Conservation (phyloP, 1,140 invertebrate genomes). For the Oscheius sp. region DNA sequence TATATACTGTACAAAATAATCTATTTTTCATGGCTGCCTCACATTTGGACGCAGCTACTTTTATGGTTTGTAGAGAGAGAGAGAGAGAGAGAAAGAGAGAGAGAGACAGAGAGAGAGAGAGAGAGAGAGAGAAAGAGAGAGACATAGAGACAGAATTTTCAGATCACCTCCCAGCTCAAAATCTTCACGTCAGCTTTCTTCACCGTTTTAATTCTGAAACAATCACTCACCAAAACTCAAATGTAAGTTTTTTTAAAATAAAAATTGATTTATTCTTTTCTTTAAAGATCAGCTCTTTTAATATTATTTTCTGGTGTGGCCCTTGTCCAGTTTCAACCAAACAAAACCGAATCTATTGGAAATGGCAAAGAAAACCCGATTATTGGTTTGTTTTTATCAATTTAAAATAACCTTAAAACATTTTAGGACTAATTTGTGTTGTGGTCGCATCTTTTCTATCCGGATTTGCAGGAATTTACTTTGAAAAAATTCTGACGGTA, state of each 20-base stretch:
- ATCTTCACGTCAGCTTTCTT: slow-evolving; percentile 97
- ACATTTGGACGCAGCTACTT: slow-evolving; percentile 95
- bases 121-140: too few relatives aligned
- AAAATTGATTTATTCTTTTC: neutral
- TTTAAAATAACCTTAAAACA: too few relatives aligned
- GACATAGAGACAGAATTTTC: slow-evolving; percentile 43
- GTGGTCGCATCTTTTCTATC: slow-evolving; percentile 85
- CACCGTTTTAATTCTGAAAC: slow-evolving; percentile 81
- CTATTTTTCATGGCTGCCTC: slow-evolving; percentile 90
- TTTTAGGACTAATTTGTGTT: slow-evolving; percentile 75
- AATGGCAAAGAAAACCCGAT: slow-evolving; percentile 12
- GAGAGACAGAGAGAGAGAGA: too few relatives aligned
- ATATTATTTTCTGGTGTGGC: slow-evolving; percentile 82
- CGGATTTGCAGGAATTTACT: slow-evolving; percentile 98
- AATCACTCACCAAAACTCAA: slow-evolving; percentile 74
- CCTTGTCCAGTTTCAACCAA: slow-evolving; percentile 62
- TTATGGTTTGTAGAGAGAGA: too few relatives aligned
- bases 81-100: too few relatives aligned
- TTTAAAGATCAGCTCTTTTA: slow-evolving; percentile 69
- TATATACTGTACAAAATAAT: slow-evolving; percentile 96
- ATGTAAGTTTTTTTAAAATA: slow-evolving; percentile 67
- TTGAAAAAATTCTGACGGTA: slow-evolving; percentile 92
- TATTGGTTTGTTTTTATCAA: neutral
- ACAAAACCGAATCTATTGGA: slow-evolving; percentile 5
- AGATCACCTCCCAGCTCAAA: slow-evolving; percentile 96